Percentiles rank a stretch among this genome's conserved stretches.
Conservation (phyloP, 2,113 vertebrate genomes). For the Oreochromis tanganicae region DNA sequence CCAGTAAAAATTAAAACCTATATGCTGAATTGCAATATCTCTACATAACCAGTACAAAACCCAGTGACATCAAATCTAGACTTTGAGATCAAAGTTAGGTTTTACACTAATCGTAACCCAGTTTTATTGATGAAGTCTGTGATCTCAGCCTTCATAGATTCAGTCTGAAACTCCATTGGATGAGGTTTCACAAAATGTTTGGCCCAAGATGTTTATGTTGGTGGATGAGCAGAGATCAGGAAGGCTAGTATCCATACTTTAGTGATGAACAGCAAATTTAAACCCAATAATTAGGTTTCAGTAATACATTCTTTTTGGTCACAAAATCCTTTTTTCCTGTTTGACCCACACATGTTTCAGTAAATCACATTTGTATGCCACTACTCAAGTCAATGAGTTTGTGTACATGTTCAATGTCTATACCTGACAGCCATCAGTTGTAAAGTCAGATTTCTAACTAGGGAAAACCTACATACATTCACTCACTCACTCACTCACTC, state of each 20-base stretch:
- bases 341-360: background rate
- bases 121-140: background rate
- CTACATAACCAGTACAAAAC: background rate
- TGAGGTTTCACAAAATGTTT: background rate
- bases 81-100: background rate
- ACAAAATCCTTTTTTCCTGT: fast-evolving
- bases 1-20: background rate
- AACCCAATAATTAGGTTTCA: background rate
- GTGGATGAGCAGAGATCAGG: background rate
- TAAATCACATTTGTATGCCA: background rate
- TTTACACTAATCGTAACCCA: background rate
- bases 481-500: background rate
- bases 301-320: background rate
- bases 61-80: background rate
- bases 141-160: background rate
- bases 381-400: background rate
- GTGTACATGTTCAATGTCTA: background rate
- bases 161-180: fast-evolving
- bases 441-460: background rate
- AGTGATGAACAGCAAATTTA: background rate
- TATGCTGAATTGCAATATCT: background rate
- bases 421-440: background rate
- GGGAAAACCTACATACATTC: background rate
- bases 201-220: background rate
- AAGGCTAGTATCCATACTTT: background rate